phyloP scores from a whole-genome alignment of 2,888 invertebrate species.

The Oasisia sp. region DNA sequence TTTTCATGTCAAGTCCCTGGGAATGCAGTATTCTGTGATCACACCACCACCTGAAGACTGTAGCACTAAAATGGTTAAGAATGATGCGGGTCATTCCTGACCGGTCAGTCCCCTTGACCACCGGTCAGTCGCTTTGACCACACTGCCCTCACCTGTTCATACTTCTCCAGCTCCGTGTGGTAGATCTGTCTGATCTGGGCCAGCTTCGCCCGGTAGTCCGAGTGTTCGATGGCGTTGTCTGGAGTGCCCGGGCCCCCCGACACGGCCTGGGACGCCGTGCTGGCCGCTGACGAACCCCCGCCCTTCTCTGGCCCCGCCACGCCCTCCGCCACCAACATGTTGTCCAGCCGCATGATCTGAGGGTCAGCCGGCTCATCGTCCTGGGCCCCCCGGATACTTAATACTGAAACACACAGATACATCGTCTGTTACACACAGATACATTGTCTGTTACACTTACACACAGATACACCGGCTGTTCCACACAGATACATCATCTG shows the following conservation, averaged over 20 bases:
- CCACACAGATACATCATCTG: too few relatives aligned
- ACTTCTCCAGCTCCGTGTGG: constrained; percentile 98
- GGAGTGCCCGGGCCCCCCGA: constrained; percentile 72
- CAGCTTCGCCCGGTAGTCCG: constrained; percentile 98
- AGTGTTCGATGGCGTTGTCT: constrained; percentile 86
- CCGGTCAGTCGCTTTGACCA: too few relatives aligned
- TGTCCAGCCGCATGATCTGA: constrained; percentile 97
- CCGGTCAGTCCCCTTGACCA: too few relatives aligned
- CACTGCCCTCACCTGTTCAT: constrained; percentile 78
- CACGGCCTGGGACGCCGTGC: constrained; percentile 58
- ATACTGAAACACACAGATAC: not conserved
- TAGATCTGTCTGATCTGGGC: constrained; percentile 99
- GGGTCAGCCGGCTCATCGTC: constrained; percentile 99
- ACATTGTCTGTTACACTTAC: too few relatives aligned
- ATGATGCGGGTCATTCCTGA: too few relatives aligned
- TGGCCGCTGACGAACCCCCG: constrained; percentile 62
- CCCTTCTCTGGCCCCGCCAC: constrained; percentile 66
- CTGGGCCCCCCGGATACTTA: constrained; percentile 85
- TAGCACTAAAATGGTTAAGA: too few relatives aligned
- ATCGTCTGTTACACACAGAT: not conserved
- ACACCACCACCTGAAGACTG: too few relatives aligned
- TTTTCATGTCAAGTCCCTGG: too few relatives aligned
- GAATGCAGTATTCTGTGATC: too few relatives aligned
- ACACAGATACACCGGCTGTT: too few relatives aligned
- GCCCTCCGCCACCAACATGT: constrained; percentile 97